A percentile compares a stretch with the other conserved stretches of the same genome.
Conservation (phyloP, 2,888 invertebrate genomes). For the Caenorhabditis panamensis region DNA sequence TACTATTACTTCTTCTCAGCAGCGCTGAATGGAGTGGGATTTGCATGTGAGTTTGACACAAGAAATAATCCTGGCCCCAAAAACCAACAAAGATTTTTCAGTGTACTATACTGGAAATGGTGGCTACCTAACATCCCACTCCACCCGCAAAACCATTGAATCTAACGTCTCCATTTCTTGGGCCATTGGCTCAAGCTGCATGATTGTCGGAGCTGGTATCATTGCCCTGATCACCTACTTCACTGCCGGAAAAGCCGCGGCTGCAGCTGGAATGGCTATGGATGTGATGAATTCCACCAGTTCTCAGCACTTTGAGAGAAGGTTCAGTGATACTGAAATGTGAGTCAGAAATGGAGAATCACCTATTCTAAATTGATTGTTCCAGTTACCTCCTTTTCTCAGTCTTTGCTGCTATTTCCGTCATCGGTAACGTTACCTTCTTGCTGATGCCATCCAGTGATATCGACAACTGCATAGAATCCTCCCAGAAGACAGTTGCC, state of each 20-base stretch:
- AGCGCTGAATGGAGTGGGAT: constrained; percentile 67
- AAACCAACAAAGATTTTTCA: constrained; percentile 38
- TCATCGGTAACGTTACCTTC: constrained; percentile 66
- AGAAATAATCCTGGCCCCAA: not conserved
- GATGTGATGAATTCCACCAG: constrained; percentile 18
- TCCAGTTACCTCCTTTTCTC: constrained; percentile 63
- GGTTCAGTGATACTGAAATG: constrained; percentile 65
- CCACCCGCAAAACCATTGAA: constrained; percentile 67
- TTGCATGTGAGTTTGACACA: constrained; percentile 61
- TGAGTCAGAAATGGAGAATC: too few species aligned
- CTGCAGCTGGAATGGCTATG: constrained; percentile 5
- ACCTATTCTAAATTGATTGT: not conserved
- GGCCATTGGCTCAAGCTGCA: constrained; percentile 69
- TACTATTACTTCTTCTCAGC: constrained; percentile 67
- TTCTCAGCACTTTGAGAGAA: constrained; percentile 36
- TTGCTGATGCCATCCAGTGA: constrained; percentile 63
- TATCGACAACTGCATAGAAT: constrained; percentile 67
- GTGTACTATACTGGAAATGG: constrained; percentile 72
- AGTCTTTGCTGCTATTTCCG: constrained; percentile 63
- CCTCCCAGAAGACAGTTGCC: constrained; percentile 51
- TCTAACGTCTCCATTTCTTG: constrained; percentile 70
- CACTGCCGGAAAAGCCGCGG: constrained; percentile 27
- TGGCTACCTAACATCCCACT: constrained; percentile 69
- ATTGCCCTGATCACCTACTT: constrained; percentile 59
- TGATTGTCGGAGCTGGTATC: constrained; percentile 65